phyloP scores from a whole-genome alignment of 2,888 invertebrate species.

The Lasioglossum villosulum region DNA sequence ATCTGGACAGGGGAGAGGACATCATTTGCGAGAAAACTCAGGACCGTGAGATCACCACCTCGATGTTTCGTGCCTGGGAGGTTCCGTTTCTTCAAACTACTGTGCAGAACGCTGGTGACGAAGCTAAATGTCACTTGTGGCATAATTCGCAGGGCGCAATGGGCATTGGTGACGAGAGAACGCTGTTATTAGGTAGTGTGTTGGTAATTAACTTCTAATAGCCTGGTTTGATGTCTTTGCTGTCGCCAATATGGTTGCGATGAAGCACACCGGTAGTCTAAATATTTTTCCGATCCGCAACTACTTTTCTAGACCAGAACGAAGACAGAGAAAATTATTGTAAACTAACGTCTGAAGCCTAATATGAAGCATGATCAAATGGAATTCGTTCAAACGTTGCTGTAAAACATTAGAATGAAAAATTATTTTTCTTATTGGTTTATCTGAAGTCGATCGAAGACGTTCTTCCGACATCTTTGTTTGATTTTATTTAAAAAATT shows the following conservation, averaged over 20 bases:
- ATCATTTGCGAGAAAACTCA: constrained; percentile 53
- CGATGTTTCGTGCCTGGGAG: constrained; percentile 73
- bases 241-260: constrained; percentile 77
- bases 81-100: constrained; percentile 63
- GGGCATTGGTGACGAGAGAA: constrained; percentile 22
- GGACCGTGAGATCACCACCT: constrained; percentile 46
- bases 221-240: constrained; percentile 69
- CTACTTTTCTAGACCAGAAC: constrained; percentile 1
- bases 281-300: constrained; percentile 75
- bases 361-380: neutral
- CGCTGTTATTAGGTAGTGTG: constrained; percentile 39
- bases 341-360: neutral
- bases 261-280: constrained; percentile 73
- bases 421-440: no score
- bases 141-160: constrained; percentile 36
- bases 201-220: constrained; percentile 68
- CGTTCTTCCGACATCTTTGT: no score
- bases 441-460: no score
- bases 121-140: constrained; percentile 54
- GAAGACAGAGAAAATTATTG: neutral
- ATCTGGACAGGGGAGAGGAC: constrained; percentile 29
- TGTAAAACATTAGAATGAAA: neutral
- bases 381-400: neutral
- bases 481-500: no score
- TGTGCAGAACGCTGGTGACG: constrained; percentile 27